Conservation (phyloP, 1,140 invertebrate genomes). For the Mamestra configurata region DNA sequence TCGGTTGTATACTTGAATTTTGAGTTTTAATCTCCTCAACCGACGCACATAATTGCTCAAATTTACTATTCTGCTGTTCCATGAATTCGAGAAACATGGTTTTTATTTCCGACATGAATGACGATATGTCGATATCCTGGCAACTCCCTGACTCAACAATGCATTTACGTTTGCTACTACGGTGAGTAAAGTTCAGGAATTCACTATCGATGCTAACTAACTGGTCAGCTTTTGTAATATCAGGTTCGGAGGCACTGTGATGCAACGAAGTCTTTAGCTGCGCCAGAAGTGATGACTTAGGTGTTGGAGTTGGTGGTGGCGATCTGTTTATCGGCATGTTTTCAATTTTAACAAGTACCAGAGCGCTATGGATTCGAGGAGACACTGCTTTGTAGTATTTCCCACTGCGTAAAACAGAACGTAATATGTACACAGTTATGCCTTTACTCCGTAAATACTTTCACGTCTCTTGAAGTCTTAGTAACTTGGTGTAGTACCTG, state of each 20-base stretch:
- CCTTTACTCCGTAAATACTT: too few species aligned
- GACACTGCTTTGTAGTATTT: too few species aligned
- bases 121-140: constrained; percentile 24
- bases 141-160: not conserved
- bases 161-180: constrained; percentile 44
- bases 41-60: constrained; percentile 49
- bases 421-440: too few species aligned
- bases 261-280: too few species aligned
- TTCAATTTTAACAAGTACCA: not conserved
- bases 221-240: not conserved
- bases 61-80: constrained; percentile 49
- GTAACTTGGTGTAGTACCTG: too few species aligned
- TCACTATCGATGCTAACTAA: not conserved
- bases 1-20: not conserved
- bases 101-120: constrained; percentile 57
- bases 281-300: not conserved
- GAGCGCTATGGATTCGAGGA: not conserved
- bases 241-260: not conserved
- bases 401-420: too few species aligned
- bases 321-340: not conserved
- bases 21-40: not conserved
- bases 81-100: constrained; percentile 53
- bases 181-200: constrained; percentile 16
- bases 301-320: not conserved
- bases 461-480: too few species aligned